A percentile compares a stretch with the other conserved stretches of the same genome.
Evolutionary conservation across 2,113 vertebrate genomes (phyloP).

Genomic region (Callocephalon fimbriatum): DNA sequence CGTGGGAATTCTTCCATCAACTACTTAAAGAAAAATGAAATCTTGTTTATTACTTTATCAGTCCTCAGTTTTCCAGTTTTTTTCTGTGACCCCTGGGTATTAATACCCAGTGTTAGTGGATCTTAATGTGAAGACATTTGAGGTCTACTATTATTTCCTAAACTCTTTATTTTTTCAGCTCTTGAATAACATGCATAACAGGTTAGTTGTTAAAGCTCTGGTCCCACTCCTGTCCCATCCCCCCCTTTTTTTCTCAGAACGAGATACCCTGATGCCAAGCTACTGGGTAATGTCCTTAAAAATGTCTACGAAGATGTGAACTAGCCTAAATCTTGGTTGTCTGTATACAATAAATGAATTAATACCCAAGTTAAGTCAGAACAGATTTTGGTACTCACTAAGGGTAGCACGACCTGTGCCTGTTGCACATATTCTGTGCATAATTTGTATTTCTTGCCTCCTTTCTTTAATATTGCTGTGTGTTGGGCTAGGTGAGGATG

Average conservation of each 20-base stretch:
- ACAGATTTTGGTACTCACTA: not conserved
- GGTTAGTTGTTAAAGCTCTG: not conserved
- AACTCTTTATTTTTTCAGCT: not conserved
- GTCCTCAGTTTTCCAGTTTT: not conserved
- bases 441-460: not conserved
- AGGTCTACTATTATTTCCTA: not conserved
- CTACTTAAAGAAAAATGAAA: not conserved
- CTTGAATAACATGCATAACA: not conserved
- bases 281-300: not conserved
- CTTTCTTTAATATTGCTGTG: slow-evolving; percentile 7
- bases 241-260: not conserved
- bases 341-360: not conserved
- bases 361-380: not conserved
- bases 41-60: not conserved
- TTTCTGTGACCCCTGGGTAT: not conserved
- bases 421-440: not conserved
- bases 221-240: not conserved
- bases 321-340: not conserved
- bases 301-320: not conserved
- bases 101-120: not conserved
- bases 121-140: not conserved
- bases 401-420: not conserved
- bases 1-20: not conserved
- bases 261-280: not conserved
- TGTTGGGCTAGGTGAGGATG: not conserved